Percentiles rank a stretch among this genome's conserved stretches.
These are phyloP conservation scores for Alouatta palliata DNA, from an alignment of 2,113 vertebrate genomes.

Conservation along the genomic window DNA sequence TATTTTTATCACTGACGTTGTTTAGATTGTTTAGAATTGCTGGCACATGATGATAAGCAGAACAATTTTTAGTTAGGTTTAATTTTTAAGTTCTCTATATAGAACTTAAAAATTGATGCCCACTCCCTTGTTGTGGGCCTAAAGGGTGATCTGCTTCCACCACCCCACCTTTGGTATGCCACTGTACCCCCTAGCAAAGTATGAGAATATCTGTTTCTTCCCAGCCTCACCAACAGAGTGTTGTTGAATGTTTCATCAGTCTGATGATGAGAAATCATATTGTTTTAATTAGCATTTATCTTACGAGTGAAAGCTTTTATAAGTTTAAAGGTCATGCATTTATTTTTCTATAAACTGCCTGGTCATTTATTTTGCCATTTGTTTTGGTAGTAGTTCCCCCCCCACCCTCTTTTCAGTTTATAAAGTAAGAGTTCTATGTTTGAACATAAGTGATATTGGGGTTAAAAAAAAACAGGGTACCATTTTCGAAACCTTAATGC, in stretches of 20 bases:
- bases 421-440: background rate
- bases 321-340: conserved; percentile 8
- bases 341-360: conserved; percentile 3
- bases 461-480: background rate
- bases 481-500: background rate
- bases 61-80: background rate
- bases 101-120: background rate
- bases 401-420: background rate
- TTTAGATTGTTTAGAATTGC: conserved; percentile 2
- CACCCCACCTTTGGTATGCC: background rate
- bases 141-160: background rate
- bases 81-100: background rate
- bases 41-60: background rate
- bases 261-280: background rate
- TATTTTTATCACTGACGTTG: background rate
- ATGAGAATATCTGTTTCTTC: background rate
- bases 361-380: background rate
- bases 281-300: conserved; percentile 9
- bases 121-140: background rate
- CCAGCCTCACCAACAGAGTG: background rate
- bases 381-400: background rate
- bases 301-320: background rate
- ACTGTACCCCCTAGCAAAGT: background rate
- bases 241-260: background rate
- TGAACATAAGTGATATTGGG: background rate